Evolutionary conservation across 2,888 invertebrate genomes (phyloP).

Genomic region (Mayetiola destructor): DNA sequence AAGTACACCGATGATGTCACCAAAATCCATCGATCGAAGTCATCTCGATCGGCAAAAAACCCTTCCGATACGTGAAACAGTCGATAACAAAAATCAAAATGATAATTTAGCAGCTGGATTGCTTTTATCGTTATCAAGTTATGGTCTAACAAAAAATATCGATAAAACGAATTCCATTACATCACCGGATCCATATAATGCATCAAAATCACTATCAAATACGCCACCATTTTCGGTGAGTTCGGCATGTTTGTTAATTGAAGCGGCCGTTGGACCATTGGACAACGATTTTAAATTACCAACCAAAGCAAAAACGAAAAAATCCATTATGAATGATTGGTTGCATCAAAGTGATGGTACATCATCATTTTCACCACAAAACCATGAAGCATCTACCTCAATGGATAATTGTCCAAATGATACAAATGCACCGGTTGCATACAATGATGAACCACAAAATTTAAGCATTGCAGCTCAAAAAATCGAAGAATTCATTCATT

Average conservation of each 20-base stretch:
- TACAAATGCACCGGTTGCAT: neutral
- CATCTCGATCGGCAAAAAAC: constrained; percentile 17
- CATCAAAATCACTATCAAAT: neutral
- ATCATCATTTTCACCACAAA: constrained; percentile 32
- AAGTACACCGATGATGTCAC: constrained; percentile 10
- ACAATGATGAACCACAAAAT: constrained; percentile 24
- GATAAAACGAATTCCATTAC: neutral
- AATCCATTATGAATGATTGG: constrained; percentile 82
- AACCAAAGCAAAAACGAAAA: constrained; percentile 61
- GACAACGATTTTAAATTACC: constrained; percentile 70
- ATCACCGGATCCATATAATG: neutral
- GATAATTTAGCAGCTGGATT: constrained; percentile 41
- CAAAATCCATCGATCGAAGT: constrained; percentile 22
- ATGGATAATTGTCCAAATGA: neutral
- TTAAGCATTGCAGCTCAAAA: constrained; percentile 28
- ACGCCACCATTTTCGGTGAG: constrained; percentile 38
- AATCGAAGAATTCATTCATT: constrained; percentile 31
- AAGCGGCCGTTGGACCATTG: constrained; percentile 64
- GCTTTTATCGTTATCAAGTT: constrained; percentile 42
- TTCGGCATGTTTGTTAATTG: constrained; percentile 66
- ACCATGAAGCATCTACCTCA: constrained; percentile 25
- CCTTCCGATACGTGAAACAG: constrained; percentile 18
- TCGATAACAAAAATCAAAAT: neutral
- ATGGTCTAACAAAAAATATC: constrained; percentile 10
- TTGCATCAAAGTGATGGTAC: constrained; percentile 57